These are phyloP conservation scores for Metopia argyrocephala DNA, from an alignment of 2,888 invertebrate species.

Conservation along the genomic window DNA sequence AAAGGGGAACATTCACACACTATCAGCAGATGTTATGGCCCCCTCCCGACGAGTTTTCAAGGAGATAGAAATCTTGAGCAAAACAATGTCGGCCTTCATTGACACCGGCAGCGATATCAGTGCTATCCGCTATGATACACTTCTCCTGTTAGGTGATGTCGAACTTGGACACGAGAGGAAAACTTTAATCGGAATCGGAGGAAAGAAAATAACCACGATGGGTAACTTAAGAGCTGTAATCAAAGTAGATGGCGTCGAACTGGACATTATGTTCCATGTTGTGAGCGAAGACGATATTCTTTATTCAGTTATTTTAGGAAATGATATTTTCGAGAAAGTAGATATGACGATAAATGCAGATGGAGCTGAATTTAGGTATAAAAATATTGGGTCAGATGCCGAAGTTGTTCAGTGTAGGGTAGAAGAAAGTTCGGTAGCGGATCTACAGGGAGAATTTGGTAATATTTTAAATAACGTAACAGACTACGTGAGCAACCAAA, in stretches of 20 bases:
- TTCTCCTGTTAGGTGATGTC: conserved; percentile 15
- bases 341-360: neutral
- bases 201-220: conserved; percentile 28
- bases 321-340: conserved; percentile 3
- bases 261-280: conserved; percentile 17
- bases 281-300: conserved; percentile 11
- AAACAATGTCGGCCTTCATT: conserved; percentile 23
- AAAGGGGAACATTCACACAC: neutral
- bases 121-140: conserved; percentile 3
- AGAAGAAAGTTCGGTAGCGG: too few relatives aligned
- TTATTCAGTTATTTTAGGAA: conserved; percentile 23
- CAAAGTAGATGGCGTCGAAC: conserved; percentile 3
- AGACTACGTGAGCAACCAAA: neutral
- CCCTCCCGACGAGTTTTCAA: conserved; percentile 10
- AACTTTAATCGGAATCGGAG: conserved; percentile 31
- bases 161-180: conserved; percentile 8
- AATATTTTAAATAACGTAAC: neutral
- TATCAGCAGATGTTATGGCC: neutral
- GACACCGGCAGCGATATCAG: conserved; percentile 38
- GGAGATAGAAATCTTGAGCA: neutral
- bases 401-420: neutral
- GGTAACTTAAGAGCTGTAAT: conserved; percentile 3
- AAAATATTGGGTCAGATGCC: neutral
- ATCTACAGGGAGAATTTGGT: neutral
- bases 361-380: neutral